Evolutionary conservation across 2,888 invertebrate genomes (phyloP).

Genomic region (Megamerina dolium): DNA sequence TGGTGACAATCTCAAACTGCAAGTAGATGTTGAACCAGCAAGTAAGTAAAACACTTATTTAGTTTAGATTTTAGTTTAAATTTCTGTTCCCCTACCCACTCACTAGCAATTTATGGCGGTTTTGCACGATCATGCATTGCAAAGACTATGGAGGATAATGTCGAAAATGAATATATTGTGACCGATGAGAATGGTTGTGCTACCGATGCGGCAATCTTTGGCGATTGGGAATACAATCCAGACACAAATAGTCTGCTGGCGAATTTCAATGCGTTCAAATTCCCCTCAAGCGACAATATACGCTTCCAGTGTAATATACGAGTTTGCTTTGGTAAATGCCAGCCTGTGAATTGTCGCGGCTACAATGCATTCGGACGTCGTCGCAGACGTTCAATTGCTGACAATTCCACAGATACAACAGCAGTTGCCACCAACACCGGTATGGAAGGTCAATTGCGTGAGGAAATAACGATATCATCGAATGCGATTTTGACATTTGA

Average conservation of each 20-base stretch:
- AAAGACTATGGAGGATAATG: constrained; percentile 81
- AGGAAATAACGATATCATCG: constrained; percentile 88
- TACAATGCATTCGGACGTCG: constrained; percentile 84
- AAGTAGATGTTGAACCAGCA: constrained; percentile 76
- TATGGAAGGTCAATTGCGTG: constrained; percentile 74
- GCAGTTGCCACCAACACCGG: constrained; percentile 56
- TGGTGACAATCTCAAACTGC: constrained; percentile 79
- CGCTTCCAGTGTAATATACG: constrained; percentile 93
- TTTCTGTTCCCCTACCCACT: background rate
- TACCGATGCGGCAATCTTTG: constrained; percentile 86
- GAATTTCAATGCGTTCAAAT: constrained; percentile 90
- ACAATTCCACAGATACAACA: constrained; percentile 50
- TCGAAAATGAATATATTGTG: constrained; percentile 85
- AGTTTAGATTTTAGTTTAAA: background rate
- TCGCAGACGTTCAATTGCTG: constrained; percentile 57
- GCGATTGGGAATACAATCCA: constrained; percentile 86
- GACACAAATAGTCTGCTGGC: constrained; percentile 80
- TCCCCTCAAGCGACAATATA: constrained; percentile 90
- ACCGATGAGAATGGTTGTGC: constrained; percentile 93
- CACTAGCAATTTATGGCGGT: constrained; percentile 80
- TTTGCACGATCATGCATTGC: constrained; percentile 90
- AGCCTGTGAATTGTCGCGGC: constrained; percentile 89
- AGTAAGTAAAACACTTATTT: constrained; percentile 41
- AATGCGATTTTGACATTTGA: constrained; percentile 88
- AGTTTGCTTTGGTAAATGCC: constrained; percentile 91